Evolutionary conservation across 2,797 vertebrate genomes (phyloP).

Genomic region (Triplophysa bombifrons): DNA sequence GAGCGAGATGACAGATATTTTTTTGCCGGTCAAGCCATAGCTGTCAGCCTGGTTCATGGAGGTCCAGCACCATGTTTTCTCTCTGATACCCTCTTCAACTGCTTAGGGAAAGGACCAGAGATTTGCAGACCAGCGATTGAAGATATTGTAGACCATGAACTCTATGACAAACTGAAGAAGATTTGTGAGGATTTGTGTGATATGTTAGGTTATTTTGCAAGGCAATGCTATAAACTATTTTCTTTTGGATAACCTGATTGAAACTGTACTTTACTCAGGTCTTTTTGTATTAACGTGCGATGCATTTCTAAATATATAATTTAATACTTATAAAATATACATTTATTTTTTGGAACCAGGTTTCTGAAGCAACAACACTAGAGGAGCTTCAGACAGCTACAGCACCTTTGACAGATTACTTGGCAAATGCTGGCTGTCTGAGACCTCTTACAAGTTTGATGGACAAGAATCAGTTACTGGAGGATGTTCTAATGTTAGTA

Average conservation of each 20-base stretch:
- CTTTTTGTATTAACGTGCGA: too few relatives aligned
- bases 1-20: constrained; percentile 5
- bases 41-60: constrained; percentile 28
- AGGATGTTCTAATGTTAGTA: constrained; percentile 19
- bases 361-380: not conserved
- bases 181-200: not conserved
- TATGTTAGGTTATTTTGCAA: not conserved
- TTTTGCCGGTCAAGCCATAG: constrained; percentile 1
- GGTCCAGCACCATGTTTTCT: constrained; percentile 17
- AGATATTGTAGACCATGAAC: not conserved
- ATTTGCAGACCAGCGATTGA: constrained; percentile 14
- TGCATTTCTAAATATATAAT: too few relatives aligned
- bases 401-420: constrained; percentile 1
- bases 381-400: constrained; percentile 17
- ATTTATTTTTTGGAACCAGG: not conserved
- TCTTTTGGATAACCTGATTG: not conserved
- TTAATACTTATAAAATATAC: not conserved
- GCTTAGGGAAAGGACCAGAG: constrained; percentile 5
- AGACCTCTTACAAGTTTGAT: not conserved
- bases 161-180: constrained; percentile 1
- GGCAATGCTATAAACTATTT: not conserved
- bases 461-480: constrained; percentile 3
- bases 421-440: not conserved
- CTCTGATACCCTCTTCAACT: constrained; percentile 17
- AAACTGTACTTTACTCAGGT: too few relatives aligned